phyloP scores from a whole-genome alignment of 2,797 vertebrate genomes.

The Lagocephalus sceleratus region DNA sequence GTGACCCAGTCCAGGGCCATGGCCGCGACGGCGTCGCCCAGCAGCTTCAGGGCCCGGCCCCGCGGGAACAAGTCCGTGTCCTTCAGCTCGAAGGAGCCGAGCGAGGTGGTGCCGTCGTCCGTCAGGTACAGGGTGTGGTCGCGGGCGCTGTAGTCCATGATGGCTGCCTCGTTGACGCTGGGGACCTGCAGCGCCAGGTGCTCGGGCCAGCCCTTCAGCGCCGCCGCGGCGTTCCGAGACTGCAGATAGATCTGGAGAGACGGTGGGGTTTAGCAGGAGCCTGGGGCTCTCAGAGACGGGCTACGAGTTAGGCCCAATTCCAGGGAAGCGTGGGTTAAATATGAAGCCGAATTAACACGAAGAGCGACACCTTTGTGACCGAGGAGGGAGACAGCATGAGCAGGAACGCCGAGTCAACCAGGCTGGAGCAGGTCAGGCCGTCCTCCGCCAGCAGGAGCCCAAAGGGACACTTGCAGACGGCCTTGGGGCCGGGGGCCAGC shows the following conservation, averaged over 20 bases:
- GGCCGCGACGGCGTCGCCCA: conserved; percentile 64
- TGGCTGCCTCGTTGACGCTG: conserved; percentile 66
- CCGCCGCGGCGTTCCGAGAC: conserved; percentile 55
- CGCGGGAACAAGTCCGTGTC: conserved; percentile 46
- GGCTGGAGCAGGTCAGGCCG: conserved; percentile 72
- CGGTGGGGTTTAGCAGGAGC: not conserved
- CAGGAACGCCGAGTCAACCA: conserved; percentile 73
- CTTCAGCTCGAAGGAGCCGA: conserved; percentile 75
- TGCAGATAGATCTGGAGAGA: conserved; percentile 80
- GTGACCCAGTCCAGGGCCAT: conserved; percentile 89
- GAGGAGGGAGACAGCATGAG: conserved; percentile 75
- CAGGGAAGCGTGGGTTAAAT: too few species aligned
- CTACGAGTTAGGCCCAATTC: too few species aligned
- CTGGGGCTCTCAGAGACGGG: not conserved
- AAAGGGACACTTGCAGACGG: conserved; percentile 81
- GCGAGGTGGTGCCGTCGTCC: conserved; percentile 63
- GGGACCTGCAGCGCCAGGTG: conserved; percentile 74
- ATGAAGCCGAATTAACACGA: not conserved
- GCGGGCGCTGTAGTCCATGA: conserved; percentile 77
- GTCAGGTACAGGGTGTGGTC: conserved; percentile 78
- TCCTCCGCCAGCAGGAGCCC: conserved; percentile 74
- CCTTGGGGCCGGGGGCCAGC: conserved; percentile 69
- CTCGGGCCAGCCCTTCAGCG: conserved; percentile 69
- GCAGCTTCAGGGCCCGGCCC: conserved; percentile 68
- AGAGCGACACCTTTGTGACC: conserved; percentile 81